Evolutionary conservation across 2,113 vertebrate genomes (phyloP).

Genomic region (Camarhynchus parvulus): DNA sequence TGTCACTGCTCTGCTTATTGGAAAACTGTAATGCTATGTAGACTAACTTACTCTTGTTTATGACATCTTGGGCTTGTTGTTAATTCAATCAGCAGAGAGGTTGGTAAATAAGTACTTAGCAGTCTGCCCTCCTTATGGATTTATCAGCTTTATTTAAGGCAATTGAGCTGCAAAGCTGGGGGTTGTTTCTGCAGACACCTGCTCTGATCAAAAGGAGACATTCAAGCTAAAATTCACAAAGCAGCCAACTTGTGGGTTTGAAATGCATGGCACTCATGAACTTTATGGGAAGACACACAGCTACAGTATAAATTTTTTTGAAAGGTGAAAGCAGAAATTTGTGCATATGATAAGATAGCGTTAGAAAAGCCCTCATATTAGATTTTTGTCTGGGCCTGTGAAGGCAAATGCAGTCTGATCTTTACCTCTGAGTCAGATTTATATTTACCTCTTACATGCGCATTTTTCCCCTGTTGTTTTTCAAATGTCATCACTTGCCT

Average conservation of each 20-base stretch:
- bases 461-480: neutral
- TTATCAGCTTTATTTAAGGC: neutral
- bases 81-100: neutral
- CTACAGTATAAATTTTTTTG: neutral
- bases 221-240: neutral
- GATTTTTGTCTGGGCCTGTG: constrained; percentile 26
- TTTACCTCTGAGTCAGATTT: constrained; percentile 20
- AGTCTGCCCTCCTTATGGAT: neutral
- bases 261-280: neutral
- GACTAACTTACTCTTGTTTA: neutral
- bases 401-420: constrained; percentile 18
- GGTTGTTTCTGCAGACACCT: neutral
- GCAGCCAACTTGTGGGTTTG: neutral
- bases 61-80: neutral
- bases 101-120: neutral
- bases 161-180: neutral
- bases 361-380: constrained; percentile 14
- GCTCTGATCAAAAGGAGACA: neutral
- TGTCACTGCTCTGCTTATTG: neutral
- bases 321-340: neutral
- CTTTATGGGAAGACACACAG: neutral
- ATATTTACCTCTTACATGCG: neutral
- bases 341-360: neutral
- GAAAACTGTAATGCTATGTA: fast-evolving
- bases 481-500: neutral